phyloP scores from a whole-genome alignment of 2,797 vertebrate genomes.

The Columba guinea region DNA sequence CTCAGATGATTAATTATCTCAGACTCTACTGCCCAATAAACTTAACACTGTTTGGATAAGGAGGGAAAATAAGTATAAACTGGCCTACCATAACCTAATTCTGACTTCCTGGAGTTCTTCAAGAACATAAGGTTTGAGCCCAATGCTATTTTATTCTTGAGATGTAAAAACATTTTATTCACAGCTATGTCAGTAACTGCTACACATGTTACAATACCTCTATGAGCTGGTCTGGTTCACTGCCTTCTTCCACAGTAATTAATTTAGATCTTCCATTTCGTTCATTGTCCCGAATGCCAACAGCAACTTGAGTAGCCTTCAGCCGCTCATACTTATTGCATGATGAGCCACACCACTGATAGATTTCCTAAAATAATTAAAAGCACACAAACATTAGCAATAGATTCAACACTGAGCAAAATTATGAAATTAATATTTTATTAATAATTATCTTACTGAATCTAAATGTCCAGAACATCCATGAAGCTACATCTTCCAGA shows the following conservation, averaged over 20 bases:
- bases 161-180: not conserved
- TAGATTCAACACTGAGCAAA: not conserved
- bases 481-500: not conserved
- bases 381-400: not conserved
- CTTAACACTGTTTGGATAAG: not conserved
- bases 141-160: not conserved
- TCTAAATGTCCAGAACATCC: not conserved
- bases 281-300: constrained; percentile 90
- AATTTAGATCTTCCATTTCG: constrained; percentile 84
- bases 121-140: not conserved
- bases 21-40: not conserved
- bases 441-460: not conserved
- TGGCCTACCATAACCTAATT: not conserved
- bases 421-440: not conserved
- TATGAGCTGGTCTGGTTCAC: constrained; percentile 75
- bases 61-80: not conserved
- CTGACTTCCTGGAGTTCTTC: not conserved
- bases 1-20: not conserved
- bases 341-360: constrained; percentile 91
- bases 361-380: constrained; percentile 82
- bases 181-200: not conserved
- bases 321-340: constrained; percentile 90
- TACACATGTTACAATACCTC: constrained; percentile 72
- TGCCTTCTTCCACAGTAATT: constrained; percentile 85
- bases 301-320: constrained; percentile 87